A percentile compares a stretch with the other conserved stretches of the same genome.
Evolutionary conservation across 2,888 invertebrate species (phyloP).

Genomic region (Zelleria hepariella): DNA sequence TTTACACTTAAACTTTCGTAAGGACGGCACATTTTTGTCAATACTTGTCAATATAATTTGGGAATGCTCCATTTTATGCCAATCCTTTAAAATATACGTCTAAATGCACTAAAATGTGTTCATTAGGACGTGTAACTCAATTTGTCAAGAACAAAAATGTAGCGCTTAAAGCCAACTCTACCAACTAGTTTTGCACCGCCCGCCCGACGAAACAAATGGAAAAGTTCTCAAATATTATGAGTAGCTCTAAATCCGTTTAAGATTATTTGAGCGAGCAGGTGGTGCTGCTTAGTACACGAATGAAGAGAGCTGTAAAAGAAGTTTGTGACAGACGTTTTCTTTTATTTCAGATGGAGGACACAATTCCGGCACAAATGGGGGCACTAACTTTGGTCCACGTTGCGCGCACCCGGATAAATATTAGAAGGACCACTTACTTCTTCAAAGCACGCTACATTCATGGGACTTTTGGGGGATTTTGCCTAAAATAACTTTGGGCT

Average conservation of each 20-base stretch:
- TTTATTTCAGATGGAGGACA: constrained; percentile 20
- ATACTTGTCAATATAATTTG: too few species aligned
- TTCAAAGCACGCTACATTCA: too few species aligned
- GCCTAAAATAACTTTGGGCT: too few species aligned
- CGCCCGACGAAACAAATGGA: background rate
- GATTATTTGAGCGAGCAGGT: constrained; percentile 7
- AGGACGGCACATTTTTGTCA: too few species aligned
- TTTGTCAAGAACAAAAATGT: too few species aligned
- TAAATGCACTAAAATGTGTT: too few species aligned
- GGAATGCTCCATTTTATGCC: too few species aligned
- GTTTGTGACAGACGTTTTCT: constrained; percentile 12
- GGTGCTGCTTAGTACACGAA: constrained; percentile 4
- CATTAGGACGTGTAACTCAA: too few species aligned
- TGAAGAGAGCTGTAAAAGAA: constrained; percentile 9
- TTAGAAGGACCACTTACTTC: background rate
- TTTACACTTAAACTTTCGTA: too few species aligned
- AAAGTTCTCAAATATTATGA: background rate
- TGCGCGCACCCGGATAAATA: too few species aligned
- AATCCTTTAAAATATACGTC: too few species aligned
- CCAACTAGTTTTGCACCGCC: background rate
- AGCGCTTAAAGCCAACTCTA: background rate
- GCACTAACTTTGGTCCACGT: constrained; percentile 27
- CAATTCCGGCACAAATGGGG: constrained; percentile 27
- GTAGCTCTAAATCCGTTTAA: constrained; percentile 2
- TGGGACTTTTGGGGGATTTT: too few species aligned